These are phyloP conservation scores for Acholoe squamosa DNA, from an alignment of 2,888 invertebrate genomes.

Conservation along the genomic window DNA sequence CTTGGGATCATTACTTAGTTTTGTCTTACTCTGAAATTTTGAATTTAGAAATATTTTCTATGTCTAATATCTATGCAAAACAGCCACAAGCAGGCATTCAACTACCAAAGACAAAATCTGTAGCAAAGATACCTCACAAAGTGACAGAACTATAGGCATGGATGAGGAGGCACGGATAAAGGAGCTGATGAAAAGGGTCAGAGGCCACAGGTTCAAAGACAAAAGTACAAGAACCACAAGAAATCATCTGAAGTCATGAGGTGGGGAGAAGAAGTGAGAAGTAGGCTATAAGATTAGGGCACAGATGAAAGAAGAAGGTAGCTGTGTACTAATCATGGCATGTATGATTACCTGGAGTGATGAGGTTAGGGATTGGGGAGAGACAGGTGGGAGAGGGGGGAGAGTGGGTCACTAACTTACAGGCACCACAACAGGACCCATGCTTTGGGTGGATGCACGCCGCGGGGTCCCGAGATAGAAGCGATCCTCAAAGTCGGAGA, in stretches of 20 bases:
- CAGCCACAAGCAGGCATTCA: constrained; percentile 6
- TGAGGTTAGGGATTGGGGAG: background rate
- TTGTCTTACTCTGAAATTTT: too few species aligned
- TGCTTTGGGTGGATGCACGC: constrained; percentile 81
- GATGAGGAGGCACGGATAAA: background rate
- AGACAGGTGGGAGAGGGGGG: background rate
- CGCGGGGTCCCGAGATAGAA: constrained; percentile 72
- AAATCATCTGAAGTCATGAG: background rate
- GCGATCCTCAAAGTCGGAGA: constrained; percentile 65
- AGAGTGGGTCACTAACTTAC: constrained; percentile 73
- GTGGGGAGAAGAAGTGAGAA: background rate
- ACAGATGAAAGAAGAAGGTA: background rate
- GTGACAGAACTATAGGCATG: background rate
- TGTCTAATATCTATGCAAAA: background rate
- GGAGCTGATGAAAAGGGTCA: background rate
- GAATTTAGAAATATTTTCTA: too few species aligned
- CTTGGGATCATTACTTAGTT: too few species aligned
- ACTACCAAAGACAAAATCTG: background rate
- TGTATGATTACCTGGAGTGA: background rate
- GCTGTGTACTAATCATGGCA: background rate
- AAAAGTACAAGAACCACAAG: too few species aligned
- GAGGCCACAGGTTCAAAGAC: too few species aligned
- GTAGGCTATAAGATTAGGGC: background rate
- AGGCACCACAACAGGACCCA: constrained; percentile 78
- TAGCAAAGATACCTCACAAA: background rate